Base-by-base conservation (phyloP, 37 sponge, comb jelly and placozoan species). In the Diacarnus erythraeanus region DNA sequence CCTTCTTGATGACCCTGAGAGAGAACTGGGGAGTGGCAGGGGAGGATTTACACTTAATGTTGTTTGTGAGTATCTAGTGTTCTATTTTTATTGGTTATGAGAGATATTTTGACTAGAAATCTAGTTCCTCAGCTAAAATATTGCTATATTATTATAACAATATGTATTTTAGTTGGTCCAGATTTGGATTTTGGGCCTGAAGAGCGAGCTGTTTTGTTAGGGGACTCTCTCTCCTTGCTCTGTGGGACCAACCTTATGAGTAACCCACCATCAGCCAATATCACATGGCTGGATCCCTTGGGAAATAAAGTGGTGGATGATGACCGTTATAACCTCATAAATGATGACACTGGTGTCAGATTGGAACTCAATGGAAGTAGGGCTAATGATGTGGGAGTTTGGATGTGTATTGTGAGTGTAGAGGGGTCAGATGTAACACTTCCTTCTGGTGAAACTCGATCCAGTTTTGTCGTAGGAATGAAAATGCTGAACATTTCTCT, bases 221-320 rank as follows among this genome's bases (percentile, higher is more conserved):
- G 64, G 9, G 68, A 42, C 22, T 29, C 37, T 29, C 42, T 66
- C 36, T 42, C 79, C 36, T 68, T 79, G 12, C 21, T 67, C 6
- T 79, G 79, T 66, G 79, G 79, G 34, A 79, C 79, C 31, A 79
- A 79, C 68, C 34, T 79, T 4, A 44, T 27, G 33, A 33, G 79
- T 22, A 66, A 79, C 51, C 79, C 79, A 15, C 79, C 79, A 15
- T 39, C 79, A 33, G 42, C 69, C 6, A 12, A 6, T 47, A 47
- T 47, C 51, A 25, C 65, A 3, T 42, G 42, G 51, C 47, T 67
- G 79, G 56, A 44, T 34, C 51, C 17, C 30, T 33, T 42, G 26
- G 68, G 42, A 18, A 67, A 23, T 8, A n/a, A n/a, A n/a, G 69
- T 44, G 30, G 27, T 79, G 5, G 31, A 41, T 20, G 54, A 15